Percentiles rank a stretch among this genome's conserved stretches.
Conservation (phyloP, 2,888 invertebrate genomes). For the Gymnocheta viridis region DNA sequence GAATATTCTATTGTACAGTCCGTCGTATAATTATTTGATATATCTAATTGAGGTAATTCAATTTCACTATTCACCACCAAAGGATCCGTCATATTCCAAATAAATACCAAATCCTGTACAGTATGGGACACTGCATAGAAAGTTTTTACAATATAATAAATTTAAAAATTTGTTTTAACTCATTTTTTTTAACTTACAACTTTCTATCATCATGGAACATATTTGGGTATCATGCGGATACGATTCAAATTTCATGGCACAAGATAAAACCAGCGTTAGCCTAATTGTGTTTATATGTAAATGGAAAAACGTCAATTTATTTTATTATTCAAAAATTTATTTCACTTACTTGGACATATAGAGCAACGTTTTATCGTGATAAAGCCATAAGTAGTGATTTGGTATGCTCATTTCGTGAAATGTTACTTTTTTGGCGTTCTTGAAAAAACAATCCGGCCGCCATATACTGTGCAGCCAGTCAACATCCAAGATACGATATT, state of each 20-base stretch:
- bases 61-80: constrained; percentile 94
- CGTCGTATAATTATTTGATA: constrained; percentile 93
- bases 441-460: constrained; percentile 96
- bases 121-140: constrained; percentile 92
- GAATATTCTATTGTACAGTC: constrained; percentile 96
- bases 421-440: constrained; percentile 96
- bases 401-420: constrained; percentile 98
- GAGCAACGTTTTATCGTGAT: constrained; percentile 94
- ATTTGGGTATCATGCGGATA: constrained; percentile 97
- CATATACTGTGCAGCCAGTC: constrained; percentile 95
- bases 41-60: constrained; percentile 92
- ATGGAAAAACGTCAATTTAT: not conserved
- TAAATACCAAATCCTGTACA: constrained; percentile 95
- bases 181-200: constrained; percentile 87
- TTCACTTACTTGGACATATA: constrained; percentile 94
- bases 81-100: constrained; percentile 95
- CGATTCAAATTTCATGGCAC: constrained; percentile 96
- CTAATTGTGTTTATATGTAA: constrained; percentile 82
- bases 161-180: not conserved
- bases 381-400: constrained; percentile 95
- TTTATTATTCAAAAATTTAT: not conserved
- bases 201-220: constrained; percentile 97
- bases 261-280: constrained; percentile 93
- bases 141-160: not conserved
- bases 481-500: constrained; percentile 93